A percentile compares a stretch with the other conserved stretches of the same genome.
These are phyloP conservation scores for Petromus typicus DNA, from an alignment of 2,113 vertebrate genomes.

Conservation along the genomic window DNA sequence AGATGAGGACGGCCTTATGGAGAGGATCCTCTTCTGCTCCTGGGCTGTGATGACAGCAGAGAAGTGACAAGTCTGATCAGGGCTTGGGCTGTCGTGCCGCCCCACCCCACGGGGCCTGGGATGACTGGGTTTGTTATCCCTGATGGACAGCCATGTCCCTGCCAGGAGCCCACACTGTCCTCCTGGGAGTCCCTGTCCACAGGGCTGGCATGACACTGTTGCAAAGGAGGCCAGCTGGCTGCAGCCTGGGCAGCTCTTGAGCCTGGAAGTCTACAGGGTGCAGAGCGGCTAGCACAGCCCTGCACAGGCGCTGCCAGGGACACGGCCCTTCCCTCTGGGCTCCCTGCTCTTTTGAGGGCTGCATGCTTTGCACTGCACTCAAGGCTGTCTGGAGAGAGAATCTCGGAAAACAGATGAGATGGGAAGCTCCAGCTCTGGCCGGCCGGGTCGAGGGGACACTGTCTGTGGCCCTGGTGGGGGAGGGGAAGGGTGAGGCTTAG, in stretches of 20 bases:
- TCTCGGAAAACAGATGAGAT: too few relatives aligned
- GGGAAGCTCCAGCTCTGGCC: not conserved
- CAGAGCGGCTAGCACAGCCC: not conserved
- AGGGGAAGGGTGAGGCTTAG: not conserved
- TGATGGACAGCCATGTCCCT: too few relatives aligned
- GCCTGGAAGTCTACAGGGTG: not conserved
- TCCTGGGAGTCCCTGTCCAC: not conserved
- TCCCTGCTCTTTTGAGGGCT: not conserved
- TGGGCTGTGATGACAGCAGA: slow-evolving; percentile 21
- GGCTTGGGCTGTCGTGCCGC: too few relatives aligned
- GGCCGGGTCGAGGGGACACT: rapidly evolving
- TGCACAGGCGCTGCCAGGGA: not conserved
- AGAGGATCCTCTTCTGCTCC: slow-evolving; percentile 78
- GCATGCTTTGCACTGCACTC: not conserved
- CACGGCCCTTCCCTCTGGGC: not conserved
- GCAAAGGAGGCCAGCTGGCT: not conserved
- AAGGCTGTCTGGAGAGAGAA: not conserved
- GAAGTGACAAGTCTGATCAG: too few relatives aligned
- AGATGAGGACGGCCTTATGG: slow-evolving; percentile 73
- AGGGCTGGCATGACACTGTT: not conserved
- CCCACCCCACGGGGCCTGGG: too few relatives aligned
- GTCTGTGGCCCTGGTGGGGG: not conserved
- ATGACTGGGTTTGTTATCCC: too few relatives aligned
- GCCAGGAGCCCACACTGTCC: too few relatives aligned
- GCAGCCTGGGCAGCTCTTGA: not conserved